These are phyloP conservation scores for Pentamera pediparva DNA, from an alignment of 53 echinoderm and acorn worm species.

Conservation along the genomic window DNA sequence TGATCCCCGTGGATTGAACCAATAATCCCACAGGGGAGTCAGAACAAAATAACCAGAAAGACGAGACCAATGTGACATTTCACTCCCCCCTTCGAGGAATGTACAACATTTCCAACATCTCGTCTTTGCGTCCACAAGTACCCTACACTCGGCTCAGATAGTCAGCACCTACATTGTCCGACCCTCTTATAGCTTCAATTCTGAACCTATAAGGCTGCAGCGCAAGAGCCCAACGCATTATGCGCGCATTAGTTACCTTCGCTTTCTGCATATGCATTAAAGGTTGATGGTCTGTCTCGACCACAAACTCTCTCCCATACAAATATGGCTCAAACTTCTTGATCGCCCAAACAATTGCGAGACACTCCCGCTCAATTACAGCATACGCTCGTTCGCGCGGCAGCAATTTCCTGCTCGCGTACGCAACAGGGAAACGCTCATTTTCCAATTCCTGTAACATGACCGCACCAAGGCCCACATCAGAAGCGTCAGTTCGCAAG, in stretches of 20 bases:
- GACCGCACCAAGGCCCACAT: conserved; percentile 10
- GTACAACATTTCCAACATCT: not conserved
- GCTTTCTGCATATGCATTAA: not conserved
- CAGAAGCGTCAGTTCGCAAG: conserved; percentile 24
- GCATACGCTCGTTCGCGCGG: not conserved
- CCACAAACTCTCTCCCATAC: too few species aligned
- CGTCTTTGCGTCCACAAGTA: not conserved
- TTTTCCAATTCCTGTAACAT: conserved; percentile 12
- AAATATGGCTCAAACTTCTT: too few species aligned
- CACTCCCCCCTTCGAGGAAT: not conserved
- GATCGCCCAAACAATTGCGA: conserved; percentile 8
- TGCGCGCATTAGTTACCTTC: not conserved
- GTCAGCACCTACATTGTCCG: too few species aligned
- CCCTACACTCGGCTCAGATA: too few species aligned
- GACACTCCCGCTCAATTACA: not conserved
- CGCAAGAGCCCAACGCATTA: conserved; percentile 29
- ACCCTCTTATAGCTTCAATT: too few species aligned
- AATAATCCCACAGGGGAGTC: too few species aligned
- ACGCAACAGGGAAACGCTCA: conserved; percentile 4
- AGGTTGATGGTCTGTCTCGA: too few species aligned
- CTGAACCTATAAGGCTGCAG: conserved; percentile 18
- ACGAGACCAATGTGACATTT: conserved; percentile 6
- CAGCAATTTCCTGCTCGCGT: conserved; percentile 13
- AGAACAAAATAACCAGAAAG: too few species aligned
- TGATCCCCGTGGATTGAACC: too few species aligned